Percentiles rank a stretch among this genome's conserved stretches.
phyloP scores from a whole-genome alignment of 2,797 vertebrate species.

The Lophius americanus region DNA sequence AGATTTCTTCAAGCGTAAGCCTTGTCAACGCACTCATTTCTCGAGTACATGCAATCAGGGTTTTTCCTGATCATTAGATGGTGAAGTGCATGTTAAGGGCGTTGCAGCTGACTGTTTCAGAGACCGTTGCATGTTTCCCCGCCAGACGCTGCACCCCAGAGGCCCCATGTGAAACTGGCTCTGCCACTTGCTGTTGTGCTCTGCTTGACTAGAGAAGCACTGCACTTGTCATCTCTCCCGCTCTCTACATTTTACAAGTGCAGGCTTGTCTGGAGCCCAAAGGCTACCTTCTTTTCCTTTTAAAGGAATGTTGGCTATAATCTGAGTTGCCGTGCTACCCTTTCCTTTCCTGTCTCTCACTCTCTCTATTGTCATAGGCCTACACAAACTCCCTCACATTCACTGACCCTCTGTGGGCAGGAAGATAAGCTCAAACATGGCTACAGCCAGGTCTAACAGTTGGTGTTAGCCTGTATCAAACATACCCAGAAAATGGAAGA shows the following conservation, averaged over 20 bases:
- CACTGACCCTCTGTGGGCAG: slow-evolving; percentile 25
- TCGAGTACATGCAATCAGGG: not conserved
- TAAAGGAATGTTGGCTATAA: slow-evolving; percentile 78
- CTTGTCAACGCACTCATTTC: not conserved
- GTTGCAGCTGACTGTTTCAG: slow-evolving; percentile 53
- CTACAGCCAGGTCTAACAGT: slow-evolving; percentile 21
- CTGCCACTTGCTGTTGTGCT: slow-evolving; percentile 80
- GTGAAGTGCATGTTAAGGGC: slow-evolving; percentile 25
- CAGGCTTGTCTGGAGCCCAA: slow-evolving; percentile 75
- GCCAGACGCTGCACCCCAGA: slow-evolving; percentile 61
- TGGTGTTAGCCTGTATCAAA: slow-evolving; percentile 36
- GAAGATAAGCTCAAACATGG: slow-evolving; percentile 28
- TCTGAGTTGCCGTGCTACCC: slow-evolving; percentile 46
- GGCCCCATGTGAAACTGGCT: slow-evolving; percentile 69
- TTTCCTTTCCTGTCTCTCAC: slow-evolving; percentile 28
- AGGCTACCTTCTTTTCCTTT: slow-evolving; percentile 78
- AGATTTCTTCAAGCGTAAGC: not conserved
- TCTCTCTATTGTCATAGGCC: slow-evolving; percentile 51
- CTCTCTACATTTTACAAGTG: slow-evolving; percentile 65
- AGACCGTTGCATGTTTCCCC: slow-evolving; percentile 45
- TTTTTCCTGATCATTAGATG: slow-evolving; percentile 9
- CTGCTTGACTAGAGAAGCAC: slow-evolving; percentile 65
- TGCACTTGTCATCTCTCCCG: slow-evolving; percentile 69
- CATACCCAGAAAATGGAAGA: slow-evolving; percentile 48
- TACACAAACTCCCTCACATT: slow-evolving; percentile 49